These are phyloP conservation scores for Pharmacophagus antenor DNA, from an alignment of 2,888 invertebrate species.

Conservation along the genomic window DNA sequence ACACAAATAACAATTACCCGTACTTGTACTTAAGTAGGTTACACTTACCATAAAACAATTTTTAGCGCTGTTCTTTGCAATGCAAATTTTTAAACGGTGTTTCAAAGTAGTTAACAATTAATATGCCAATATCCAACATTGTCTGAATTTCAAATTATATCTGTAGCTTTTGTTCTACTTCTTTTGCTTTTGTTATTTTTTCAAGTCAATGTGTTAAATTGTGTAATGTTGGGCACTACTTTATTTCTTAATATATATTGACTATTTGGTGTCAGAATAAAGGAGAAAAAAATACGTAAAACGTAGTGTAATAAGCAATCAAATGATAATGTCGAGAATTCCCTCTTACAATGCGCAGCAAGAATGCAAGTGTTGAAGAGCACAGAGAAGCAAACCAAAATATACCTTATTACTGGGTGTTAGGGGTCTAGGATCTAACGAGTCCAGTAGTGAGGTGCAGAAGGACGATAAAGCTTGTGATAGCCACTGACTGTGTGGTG, in stretches of 20 bases:
- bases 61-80: no score
- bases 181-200: no score
- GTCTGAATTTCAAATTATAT: no score
- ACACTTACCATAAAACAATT: no score
- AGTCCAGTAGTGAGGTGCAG: conserved; percentile 87
- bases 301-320: background rate
- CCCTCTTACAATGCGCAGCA: background rate
- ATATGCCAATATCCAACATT: no score
- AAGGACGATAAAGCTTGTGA: conserved; percentile 91
- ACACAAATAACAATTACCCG: background rate
- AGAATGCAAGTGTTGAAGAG: background rate
- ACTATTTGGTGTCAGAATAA: background rate
- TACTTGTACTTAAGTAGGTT: no score
- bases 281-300: background rate
- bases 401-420: conserved; percentile 61
- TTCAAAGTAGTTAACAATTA: no score
- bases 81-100: no score
- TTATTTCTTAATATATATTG: background rate
- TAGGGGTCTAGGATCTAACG: conserved; percentile 83
- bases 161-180: no score
- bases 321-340: background rate
- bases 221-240: no score
- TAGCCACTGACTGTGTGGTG: conserved; percentile 92
- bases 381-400: conserved; percentile 15
- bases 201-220: no score